Evolutionary conservation across 2,113 vertebrate genomes (phyloP).

Genomic region (Cervus canadensis): DNA sequence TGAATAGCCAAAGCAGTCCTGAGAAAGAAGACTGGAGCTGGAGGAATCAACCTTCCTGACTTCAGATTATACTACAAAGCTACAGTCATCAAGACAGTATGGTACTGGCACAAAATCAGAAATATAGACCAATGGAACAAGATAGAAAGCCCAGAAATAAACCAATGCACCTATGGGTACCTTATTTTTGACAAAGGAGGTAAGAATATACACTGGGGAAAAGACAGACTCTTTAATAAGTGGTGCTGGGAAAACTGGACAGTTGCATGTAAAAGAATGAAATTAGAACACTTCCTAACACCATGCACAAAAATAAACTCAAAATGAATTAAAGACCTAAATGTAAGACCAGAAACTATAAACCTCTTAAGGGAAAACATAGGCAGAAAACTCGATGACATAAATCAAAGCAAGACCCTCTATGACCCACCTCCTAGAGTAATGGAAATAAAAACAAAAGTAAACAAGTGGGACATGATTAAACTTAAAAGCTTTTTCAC

Average conservation of each 20-base stretch:
- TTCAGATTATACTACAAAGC: not conserved
- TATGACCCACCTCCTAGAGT: not conserved
- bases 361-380: not conserved
- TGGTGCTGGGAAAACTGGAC: not conserved
- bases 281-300: not conserved
- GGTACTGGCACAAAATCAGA: not conserved
- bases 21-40: not conserved
- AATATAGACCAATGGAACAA: not conserved
- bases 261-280: not conserved
- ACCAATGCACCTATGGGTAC: not conserved
- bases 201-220: not conserved
- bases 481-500: not conserved
- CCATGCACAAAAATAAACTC: not conserved
- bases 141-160: not conserved
- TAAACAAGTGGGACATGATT: not conserved
- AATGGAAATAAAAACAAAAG: not conserved
- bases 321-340: not conserved
- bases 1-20: not conserved
- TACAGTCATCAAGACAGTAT: not conserved
- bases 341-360: not conserved
- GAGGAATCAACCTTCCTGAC: not conserved
- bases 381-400: not conserved
- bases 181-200: not conserved
- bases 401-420: not conserved
- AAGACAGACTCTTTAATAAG: not conserved